Conservation (phyloP, 2,113 vertebrate species). For the Seriola quinqueradiata region DNA sequence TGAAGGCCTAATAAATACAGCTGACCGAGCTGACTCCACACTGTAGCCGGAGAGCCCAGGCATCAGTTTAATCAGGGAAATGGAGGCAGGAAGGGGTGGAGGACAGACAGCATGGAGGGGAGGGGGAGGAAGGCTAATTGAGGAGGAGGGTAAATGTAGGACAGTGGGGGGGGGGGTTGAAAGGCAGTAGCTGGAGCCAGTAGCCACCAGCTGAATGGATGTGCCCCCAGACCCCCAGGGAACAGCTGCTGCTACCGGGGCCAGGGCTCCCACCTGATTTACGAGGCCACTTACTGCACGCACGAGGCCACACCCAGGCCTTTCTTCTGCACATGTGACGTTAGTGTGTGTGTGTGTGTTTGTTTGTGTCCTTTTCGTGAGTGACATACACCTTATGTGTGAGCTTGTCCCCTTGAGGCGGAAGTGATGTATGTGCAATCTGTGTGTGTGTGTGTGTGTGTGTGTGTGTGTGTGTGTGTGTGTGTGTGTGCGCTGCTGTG, state of each 20-base stretch:
- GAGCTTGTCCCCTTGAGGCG: background rate
- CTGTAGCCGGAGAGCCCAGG: background rate
- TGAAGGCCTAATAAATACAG: conserved; percentile 47
- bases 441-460: background rate
- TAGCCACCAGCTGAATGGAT: conserved; percentile 70
- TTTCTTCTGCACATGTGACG: conserved; percentile 31
- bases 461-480: background rate
- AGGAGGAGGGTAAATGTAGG: conserved; percentile 64
- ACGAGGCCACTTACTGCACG: conserved; percentile 46
- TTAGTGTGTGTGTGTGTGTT: conserved; percentile 11
- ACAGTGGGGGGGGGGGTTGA: conserved; percentile 16
- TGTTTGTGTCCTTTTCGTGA: conserved; percentile 22
- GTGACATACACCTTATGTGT: conserved; percentile 24
- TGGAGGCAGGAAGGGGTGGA: conserved; percentile 65
- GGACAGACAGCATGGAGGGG: conserved; percentile 15
- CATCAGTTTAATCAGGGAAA: conserved; percentile 77
- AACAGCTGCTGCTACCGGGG: conserved; percentile 62
- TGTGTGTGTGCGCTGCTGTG: conserved; percentile 3
- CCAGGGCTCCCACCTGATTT: conserved; percentile 67
- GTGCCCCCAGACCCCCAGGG: conserved; percentile 49
- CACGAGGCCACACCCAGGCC: conserved; percentile 39
- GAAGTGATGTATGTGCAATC: conserved; percentile 43
- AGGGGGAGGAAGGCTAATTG: conserved; percentile 51
- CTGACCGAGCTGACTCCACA: conserved; percentile 14
- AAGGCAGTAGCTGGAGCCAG: conserved; percentile 23